Evolutionary conservation across 2,797 vertebrate species (phyloP).

Genomic region (Acestrorhynchus altus): DNA sequence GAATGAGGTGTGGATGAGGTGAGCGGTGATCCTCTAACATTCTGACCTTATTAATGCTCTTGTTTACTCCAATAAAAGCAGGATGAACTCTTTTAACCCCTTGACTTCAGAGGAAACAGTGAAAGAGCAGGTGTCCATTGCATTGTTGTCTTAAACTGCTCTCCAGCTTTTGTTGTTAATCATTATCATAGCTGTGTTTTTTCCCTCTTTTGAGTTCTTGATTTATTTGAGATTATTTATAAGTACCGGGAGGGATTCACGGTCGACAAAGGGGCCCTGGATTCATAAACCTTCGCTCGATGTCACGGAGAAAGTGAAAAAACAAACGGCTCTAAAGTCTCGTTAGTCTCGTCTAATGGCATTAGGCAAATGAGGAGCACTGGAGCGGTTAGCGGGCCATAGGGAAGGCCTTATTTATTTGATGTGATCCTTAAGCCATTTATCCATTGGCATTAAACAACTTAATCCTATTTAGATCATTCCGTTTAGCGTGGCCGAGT

Average conservation of each 20-base stretch:
- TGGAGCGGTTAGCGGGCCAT: not conserved
- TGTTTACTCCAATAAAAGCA: too few species aligned
- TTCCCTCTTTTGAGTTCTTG: too few species aligned
- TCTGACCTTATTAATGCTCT: too few species aligned
- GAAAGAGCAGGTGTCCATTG: too few species aligned
- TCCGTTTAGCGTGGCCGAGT: conserved; percentile 1
- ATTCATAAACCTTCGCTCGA: too few species aligned
- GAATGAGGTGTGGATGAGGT: too few species aligned
- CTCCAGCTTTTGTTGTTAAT: not conserved
- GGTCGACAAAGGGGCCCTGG: not conserved
- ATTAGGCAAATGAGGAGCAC: not conserved
- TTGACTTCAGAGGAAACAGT: too few species aligned
- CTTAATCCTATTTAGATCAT: conserved; percentile 45
- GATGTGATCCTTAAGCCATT: conserved; percentile 43
- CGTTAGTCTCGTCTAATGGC: not conserved
- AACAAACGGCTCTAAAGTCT: not conserved
- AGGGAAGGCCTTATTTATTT: conserved; percentile 35
- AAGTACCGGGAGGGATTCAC: too few species aligned
- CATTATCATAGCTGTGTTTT: too few species aligned
- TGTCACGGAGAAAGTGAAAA: not conserved
- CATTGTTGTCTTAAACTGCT: too few species aligned
- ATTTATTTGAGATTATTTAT: not conserved
- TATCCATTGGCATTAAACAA: conserved; percentile 47
- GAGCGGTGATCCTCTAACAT: too few species aligned
- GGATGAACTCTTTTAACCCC: too few species aligned